A percentile compares a stretch with the other conserved stretches of the same genome.
Conservation (phyloP, 2,113 vertebrate species). For the Halcyon malimbica region DNA sequence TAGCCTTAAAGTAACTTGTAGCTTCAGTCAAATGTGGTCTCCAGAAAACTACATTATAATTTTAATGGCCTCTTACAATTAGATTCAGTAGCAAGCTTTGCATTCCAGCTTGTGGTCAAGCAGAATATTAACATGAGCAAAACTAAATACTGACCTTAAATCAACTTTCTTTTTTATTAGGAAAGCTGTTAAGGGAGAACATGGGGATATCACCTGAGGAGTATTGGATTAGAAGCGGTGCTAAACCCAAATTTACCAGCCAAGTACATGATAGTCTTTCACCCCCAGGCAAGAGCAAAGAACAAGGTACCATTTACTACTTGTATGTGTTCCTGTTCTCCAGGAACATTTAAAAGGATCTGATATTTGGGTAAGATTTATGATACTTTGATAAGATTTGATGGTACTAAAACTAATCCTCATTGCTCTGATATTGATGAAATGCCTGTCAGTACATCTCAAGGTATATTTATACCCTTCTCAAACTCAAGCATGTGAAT, state of each 20-base stretch:
- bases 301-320: constrained; percentile 52
- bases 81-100: not conserved
- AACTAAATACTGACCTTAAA: not conserved
- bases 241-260: constrained; percentile 64
- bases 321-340: not conserved
- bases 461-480: not conserved
- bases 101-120: not conserved
- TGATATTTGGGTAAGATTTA: not conserved
- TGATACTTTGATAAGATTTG: not conserved
- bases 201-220: constrained; percentile 53
- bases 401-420: not conserved
- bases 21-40: not conserved
- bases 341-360: not conserved
- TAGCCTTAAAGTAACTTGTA: not conserved
- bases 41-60: not conserved
- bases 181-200: constrained; percentile 57
- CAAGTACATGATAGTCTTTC: constrained; percentile 3
- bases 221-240: constrained; percentile 72
- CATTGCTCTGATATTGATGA: not conserved
- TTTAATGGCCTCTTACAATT: not conserved
- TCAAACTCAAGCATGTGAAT: not conserved
- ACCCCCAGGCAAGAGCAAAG: constrained; percentile 25
- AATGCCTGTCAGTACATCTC: not conserved
- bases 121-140: not conserved
- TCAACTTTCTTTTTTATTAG: constrained; percentile 9